phyloP scores from a whole-genome alignment of 2,888 invertebrate genomes.

The Oxystoma pomonae region DNA sequence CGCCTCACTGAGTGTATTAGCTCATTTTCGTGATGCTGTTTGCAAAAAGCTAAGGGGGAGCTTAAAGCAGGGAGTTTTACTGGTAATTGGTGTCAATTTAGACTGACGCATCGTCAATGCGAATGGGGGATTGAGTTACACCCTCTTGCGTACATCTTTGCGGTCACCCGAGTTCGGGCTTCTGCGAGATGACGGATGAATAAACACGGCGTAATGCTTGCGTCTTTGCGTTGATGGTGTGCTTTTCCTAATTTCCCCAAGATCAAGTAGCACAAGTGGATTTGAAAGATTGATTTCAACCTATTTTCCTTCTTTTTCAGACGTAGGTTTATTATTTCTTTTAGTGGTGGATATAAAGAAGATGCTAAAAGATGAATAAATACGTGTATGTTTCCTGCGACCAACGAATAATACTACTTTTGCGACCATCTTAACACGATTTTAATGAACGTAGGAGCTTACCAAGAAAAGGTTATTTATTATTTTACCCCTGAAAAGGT shows the following conservation, averaged over 20 bases:
- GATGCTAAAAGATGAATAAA: too few relatives aligned
- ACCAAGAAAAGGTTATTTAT: too few relatives aligned
- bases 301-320: neutral
- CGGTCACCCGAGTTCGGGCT: conserved; percentile 32
- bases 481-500: too few relatives aligned
- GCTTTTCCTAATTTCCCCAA: neutral
- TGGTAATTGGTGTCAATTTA: conserved; percentile 65
- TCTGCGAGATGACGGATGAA: conserved; percentile 29
- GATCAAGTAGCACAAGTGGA: neutral
- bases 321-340: conserved; percentile 1
- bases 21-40: conserved; percentile 50
- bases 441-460: too few relatives aligned
- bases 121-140: conserved; percentile 48
- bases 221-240: neutral
- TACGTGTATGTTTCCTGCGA: too few relatives aligned
- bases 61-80: conserved; percentile 51
- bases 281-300: neutral
- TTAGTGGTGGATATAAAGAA: too few relatives aligned
- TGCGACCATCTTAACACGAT: too few relatives aligned
- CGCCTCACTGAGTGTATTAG: conserved; percentile 43
- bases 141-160: conserved; percentile 33
- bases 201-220: conserved; percentile 8
- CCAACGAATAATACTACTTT: too few relatives aligned
- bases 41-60: conserved; percentile 43
- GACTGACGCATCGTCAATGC: conserved; percentile 56